Evolutionary conservation across 2,888 invertebrate genomes (phyloP), one percentile per base, ranked within the genome.

Genomic region (Drosophila histrio): DNA sequence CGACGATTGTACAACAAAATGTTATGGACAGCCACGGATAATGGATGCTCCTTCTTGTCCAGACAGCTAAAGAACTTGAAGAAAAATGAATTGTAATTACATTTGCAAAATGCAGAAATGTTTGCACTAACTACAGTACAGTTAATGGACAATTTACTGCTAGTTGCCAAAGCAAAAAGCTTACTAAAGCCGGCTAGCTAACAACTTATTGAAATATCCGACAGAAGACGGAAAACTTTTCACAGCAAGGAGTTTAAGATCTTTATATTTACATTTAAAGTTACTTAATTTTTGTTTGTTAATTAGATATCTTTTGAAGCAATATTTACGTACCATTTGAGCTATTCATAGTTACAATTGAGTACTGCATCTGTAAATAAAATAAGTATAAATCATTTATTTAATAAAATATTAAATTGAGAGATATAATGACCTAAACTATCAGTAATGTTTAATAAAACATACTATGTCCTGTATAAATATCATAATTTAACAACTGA

Each of bases 11-110:
- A 83, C 77, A 82, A 76, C 86, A 82, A 82, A 81, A 85, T 87
- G 86, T 73, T 86, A 85, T 87, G 86, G 82, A 88, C 82, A 82
- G 86, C 21, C 53, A 47, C 34, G 70, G 79, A 86, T 82, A 82
- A 88, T 87, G 71, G 67, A 82, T 79, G 79, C 69, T 60, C 22
- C 53, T 59, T 13, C 52, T 41, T 52, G 22, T 22, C 26, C 30
- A 46, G 28, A 22, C 22, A 9, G 22, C 57, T 52, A 24, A 58
- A 52, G 52, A 47, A 44, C 44, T 64, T 38, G 30, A 49, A 63
- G 77, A 63, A 75, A 74, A 75, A 72, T 80, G 61, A 72, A 77
- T 53, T 80, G 63, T 69, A 76, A 78, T 78, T 78, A 63, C 75
- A 69, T 63, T 70, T 65, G 44, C 54, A 49, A 73, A 65, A 57